Base-by-base conservation (phyloP, 2,113 vertebrate species). In the Benitochromis conjunctus region DNA sequence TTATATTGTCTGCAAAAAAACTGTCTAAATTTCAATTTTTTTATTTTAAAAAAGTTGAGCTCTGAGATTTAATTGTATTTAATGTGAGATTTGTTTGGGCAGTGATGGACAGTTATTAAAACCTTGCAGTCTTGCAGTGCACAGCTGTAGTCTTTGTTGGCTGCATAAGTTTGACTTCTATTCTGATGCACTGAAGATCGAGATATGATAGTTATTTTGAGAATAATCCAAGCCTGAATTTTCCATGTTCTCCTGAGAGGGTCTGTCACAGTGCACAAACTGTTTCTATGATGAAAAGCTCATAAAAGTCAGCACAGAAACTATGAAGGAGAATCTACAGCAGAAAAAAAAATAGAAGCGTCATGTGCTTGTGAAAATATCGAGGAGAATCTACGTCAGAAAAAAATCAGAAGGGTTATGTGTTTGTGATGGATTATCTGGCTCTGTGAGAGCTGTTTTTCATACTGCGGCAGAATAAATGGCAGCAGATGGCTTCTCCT, bases 401-500 rank as follows among this genome's bases (percentile, higher is more conserved):
- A 58, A 18, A 74, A 74, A 83, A 76, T 31, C 18, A n/a, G 71
- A 34, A 76, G 71, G 18, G 82, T n/a, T 79, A 69, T 71, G 56
- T 78, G 56, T n/a, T 69, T 78, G 69, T 84, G 79, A 78, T 60
- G 74, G 46, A 80, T 87, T 54, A 46, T 78, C 77, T 86, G 81
- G 48, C 81, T 48, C 36, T 2, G 38, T 80, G 81, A 57, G 38
- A 56, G 64, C 79, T 36, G 46, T 51, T 89, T 87, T 87, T 86
- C 34, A 81, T 13, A 80, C 29, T 80, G 60, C 58, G 51, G 56
- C 29, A 74, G 29, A 56, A 69, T 21, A 56, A 79, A 79, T 51
- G 56, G 51, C 55, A 41, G 76, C 76, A 88, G 85, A 88, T 85
- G 86, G 79, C 53, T 79, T 54, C 71, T 86, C 13, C 43, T 69